Evolutionary conservation across 2,113 vertebrate genomes (phyloP).

Genomic region (Pelecanoides urinatrix): DNA sequence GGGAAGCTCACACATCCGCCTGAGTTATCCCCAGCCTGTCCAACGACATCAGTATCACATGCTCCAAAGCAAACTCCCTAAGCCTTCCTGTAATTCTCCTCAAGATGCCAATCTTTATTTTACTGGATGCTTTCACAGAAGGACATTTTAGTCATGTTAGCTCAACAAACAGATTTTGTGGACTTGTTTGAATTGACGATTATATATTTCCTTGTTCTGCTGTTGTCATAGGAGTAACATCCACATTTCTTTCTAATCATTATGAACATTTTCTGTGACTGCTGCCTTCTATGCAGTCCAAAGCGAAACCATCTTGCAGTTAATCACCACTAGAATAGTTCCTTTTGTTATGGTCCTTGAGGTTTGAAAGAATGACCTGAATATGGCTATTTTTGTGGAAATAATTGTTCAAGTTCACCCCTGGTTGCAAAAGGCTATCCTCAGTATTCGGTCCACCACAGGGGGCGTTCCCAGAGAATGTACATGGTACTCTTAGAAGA

Average conservation of each 20-base stretch:
- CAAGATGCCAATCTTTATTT: not conserved
- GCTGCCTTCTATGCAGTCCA: not conserved
- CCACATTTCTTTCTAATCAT: not conserved
- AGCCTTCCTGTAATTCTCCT: constrained; percentile 22
- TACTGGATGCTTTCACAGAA: not conserved
- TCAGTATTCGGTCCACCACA: not conserved
- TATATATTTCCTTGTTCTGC: not conserved
- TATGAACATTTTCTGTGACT: not conserved
- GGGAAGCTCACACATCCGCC: not conserved
- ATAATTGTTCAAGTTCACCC: not conserved
- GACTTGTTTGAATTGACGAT: not conserved
- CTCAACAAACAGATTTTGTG: not conserved
- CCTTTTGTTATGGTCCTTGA: not conserved
- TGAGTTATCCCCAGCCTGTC: not conserved
- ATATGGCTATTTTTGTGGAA: not conserved
- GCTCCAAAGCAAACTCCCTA: not conserved
- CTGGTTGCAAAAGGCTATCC: not conserved
- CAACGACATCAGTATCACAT: not conserved
- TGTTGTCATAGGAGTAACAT: not conserved
- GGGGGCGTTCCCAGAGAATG: not conserved
- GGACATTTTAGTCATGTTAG: not conserved
- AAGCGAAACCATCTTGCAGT: not conserved
- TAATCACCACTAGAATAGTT: not conserved
- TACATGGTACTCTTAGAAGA: not conserved
- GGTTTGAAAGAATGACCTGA: not conserved